Conservation (phyloP, 2,888 invertebrate genomes). For the Caenorhabditis doughertyi region DNA sequence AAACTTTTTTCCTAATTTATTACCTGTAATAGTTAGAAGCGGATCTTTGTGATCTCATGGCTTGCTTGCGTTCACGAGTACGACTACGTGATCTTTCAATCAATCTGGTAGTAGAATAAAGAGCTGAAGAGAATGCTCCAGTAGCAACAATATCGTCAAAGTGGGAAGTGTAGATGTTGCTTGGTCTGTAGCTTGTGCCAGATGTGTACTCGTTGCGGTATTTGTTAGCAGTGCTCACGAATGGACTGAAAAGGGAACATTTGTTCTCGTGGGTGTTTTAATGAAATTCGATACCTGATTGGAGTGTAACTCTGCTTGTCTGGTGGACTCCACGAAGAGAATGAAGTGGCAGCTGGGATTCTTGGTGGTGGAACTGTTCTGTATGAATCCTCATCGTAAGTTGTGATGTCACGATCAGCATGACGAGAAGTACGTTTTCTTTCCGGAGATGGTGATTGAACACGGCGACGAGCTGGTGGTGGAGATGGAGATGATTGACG, state of each 20-base stretch:
- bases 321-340: conserved; percentile 81
- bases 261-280: neutral
- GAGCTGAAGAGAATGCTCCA: conserved; percentile 81
- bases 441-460: conserved; percentile 73
- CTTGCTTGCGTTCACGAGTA: conserved; percentile 81
- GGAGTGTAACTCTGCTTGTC: conserved; percentile 80
- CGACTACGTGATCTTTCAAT: conserved; percentile 82
- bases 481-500: conserved; percentile 73
- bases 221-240: conserved; percentile 77
- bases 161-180: conserved; percentile 78
- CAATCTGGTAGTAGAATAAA: conserved; percentile 81
- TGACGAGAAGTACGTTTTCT: conserved; percentile 61
- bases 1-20: no score
- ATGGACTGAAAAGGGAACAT: conserved; percentile 65
- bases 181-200: conserved; percentile 72
- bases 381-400: conserved; percentile 78
- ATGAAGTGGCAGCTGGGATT: conserved; percentile 79
- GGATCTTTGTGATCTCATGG: conserved; percentile 80
- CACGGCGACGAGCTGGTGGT: conserved; percentile 73
- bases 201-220: conserved; percentile 80
- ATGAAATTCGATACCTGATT: conserved; percentile 67
- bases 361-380: conserved; percentile 78
- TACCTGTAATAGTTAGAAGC: conserved; percentile 80
- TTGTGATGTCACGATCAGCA: conserved; percentile 72
- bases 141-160: conserved; percentile 82